Percentiles rank a stretch among this genome's conserved stretches.
These are phyloP conservation scores for Pterostichus madidus DNA, from an alignment of 2,888 invertebrate species.

Conservation along the genomic window DNA sequence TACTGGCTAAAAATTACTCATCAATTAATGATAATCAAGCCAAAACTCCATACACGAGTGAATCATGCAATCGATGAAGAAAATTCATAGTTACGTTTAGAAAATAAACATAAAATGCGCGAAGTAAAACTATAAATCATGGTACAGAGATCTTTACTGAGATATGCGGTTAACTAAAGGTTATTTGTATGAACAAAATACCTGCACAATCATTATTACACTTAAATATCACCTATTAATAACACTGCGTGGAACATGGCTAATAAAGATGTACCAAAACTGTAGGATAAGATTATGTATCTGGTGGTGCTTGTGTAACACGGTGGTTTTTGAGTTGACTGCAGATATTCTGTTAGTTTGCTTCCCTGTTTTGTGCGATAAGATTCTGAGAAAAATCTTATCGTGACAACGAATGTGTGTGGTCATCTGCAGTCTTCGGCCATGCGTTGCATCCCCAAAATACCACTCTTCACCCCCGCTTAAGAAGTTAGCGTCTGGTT, in stretches of 20 bases:
- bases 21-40: constrained; percentile 40
- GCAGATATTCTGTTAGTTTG: too few relatives aligned
- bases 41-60: constrained; percentile 4
- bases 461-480: too few relatives aligned
- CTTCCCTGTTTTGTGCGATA: too few relatives aligned
- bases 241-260: neutral
- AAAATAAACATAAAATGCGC: neutral
- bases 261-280: neutral
- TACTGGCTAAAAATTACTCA: constrained; percentile 29
- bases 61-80: constrained; percentile 27
- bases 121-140: constrained; percentile 29
- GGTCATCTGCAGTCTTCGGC: too few relatives aligned
- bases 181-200: constrained; percentile 49
- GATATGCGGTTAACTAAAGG: constrained; percentile 22
- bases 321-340: too few relatives aligned
- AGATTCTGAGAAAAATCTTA: too few relatives aligned
- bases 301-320: too few relatives aligned
- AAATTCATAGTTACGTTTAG: constrained; percentile 18
- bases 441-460: too few relatives aligned
- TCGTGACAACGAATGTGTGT: too few relatives aligned
- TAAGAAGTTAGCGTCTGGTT: too few relatives aligned
- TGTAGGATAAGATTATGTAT: too few relatives aligned
- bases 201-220: constrained; percentile 50
- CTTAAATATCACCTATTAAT: constrained; percentile 54
- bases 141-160: constrained; percentile 1